Evolutionary conservation across 2,113 vertebrate species (phyloP).

Genomic region (Megaptera novaeangliae): DNA sequence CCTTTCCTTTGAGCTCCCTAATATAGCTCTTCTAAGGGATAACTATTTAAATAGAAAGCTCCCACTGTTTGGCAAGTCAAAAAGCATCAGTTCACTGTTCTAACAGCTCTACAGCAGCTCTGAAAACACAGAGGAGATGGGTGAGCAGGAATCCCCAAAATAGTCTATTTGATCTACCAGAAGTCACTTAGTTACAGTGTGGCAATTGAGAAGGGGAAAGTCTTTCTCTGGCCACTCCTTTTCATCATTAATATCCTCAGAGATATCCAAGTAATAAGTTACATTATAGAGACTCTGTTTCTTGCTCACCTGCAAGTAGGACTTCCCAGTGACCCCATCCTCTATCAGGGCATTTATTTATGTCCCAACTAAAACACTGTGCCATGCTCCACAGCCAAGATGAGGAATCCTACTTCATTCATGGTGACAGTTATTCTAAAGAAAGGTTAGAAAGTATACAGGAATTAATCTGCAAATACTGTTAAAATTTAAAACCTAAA

Average conservation of each 20-base stretch:
- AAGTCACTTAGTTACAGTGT: conserved; percentile 74
- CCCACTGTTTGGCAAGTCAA: conserved; percentile 70
- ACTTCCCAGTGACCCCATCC: conserved; percentile 3
- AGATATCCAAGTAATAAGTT: conserved; percentile 59
- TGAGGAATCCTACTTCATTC: not conserved
- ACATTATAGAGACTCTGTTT: conserved; percentile 42
- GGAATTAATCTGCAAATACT: not conserved
- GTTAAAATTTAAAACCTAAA: not conserved
- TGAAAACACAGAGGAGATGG: conserved; percentile 74
- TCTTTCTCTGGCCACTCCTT: conserved; percentile 70
- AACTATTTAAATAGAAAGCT: conserved; percentile 73
- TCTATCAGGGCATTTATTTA: not conserved
- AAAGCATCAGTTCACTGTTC: conserved; percentile 68
- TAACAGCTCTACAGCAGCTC: conserved; percentile 70
- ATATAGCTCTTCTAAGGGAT: conserved; percentile 62
- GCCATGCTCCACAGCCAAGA: not conserved
- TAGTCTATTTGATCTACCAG: conserved; percentile 76
- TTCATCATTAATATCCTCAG: conserved; percentile 70
- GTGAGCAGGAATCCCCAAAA: conserved; percentile 77
- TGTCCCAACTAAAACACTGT: not conserved
- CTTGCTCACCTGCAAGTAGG: conserved; percentile 25
- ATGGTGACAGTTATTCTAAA: not conserved
- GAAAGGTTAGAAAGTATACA: not conserved
- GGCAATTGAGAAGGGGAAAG: conserved; percentile 71
- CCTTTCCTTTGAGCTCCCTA: conserved; percentile 76